phyloP scores from a whole-genome alignment of 2,797 vertebrate species.

The Telmatherina bonti region DNA sequence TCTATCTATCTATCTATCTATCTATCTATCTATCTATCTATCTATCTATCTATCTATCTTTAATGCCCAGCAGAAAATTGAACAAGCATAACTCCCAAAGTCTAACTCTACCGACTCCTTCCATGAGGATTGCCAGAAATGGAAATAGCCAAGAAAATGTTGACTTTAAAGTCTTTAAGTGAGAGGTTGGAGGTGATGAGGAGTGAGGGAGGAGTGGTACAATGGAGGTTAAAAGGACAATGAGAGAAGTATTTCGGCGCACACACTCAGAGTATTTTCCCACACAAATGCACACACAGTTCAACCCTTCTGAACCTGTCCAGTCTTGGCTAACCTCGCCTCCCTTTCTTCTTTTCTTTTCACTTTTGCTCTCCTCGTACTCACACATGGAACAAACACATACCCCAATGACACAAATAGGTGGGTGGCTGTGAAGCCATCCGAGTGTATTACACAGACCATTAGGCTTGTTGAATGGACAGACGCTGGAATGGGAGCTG shows the following conservation, averaged over 20 bases:
- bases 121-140: constrained; percentile 1
- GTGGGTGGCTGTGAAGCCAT: constrained; percentile 69
- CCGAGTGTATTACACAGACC: constrained; percentile 78
- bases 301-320: constrained; percentile 22
- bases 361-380: background rate
- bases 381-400: constrained; percentile 33
- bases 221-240: constrained; percentile 48
- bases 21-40: too few species aligned
- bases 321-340: constrained; percentile 31
- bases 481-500: constrained; percentile 65
- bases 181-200: constrained; percentile 3
- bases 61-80: background rate
- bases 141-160: constrained; percentile 17
- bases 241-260: constrained; percentile 13
- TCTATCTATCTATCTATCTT: background rate
- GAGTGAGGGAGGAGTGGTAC: constrained; percentile 1
- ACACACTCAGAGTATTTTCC: constrained; percentile 14
- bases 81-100: constrained; percentile 7
- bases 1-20: too few species aligned
- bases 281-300: constrained; percentile 17
- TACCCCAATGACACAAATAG: constrained; percentile 62
- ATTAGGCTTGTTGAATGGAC: constrained; percentile 79
- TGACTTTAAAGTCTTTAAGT: constrained; percentile 26
- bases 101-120: constrained; percentile 9
- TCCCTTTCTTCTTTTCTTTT: constrained; percentile 37